These are phyloP conservation scores for Sebastes steindachneri DNA, from an alignment of 2,797 vertebrate genomes.

Conservation along the genomic window DNA sequence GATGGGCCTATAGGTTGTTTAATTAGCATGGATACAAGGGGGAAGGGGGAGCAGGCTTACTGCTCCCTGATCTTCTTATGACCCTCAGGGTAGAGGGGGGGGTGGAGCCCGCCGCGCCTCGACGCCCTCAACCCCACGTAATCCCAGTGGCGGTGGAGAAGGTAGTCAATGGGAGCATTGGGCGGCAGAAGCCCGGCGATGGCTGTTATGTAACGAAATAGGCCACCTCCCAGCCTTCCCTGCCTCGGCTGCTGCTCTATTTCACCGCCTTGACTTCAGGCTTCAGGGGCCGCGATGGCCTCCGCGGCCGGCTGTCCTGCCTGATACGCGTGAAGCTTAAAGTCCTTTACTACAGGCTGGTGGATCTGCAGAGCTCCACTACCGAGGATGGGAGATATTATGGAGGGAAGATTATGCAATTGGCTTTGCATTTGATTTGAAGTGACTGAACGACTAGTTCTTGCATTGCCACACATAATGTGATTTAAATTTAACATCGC, in stretches of 20 bases:
- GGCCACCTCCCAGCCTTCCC: conserved; percentile 64
- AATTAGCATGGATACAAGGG: conserved; percentile 62
- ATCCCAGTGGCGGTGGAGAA: conserved; percentile 55
- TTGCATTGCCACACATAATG: neutral
- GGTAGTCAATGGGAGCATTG: conserved; percentile 62
- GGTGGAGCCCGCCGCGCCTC: conserved; percentile 40
- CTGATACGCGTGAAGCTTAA: conserved; percentile 28
- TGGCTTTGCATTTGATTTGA: conserved; percentile 15
- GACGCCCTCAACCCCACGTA: conserved; percentile 40
- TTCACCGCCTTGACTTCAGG: conserved; percentile 63
- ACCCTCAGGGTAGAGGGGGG: conserved; percentile 44
- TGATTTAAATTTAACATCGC: neutral
- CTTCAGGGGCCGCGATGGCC: conserved; percentile 46
- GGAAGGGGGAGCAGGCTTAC: conserved; percentile 37
- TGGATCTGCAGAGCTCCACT: conserved; percentile 1
- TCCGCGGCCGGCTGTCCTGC: conserved; percentile 26
- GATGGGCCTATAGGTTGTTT: conserved; percentile 56
- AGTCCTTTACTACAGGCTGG: conserved; percentile 28
- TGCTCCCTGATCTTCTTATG: conserved; percentile 68
- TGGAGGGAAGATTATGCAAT: conserved; percentile 40
- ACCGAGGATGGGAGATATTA: conserved; percentile 1
- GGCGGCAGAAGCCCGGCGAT: conserved; percentile 27
- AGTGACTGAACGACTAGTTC: neutral
- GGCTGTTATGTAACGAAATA: conserved; percentile 80
- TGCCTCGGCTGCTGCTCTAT: conserved; percentile 53